Conservation (phyloP, 2,888 invertebrate species). For the Molorchus minor region DNA sequence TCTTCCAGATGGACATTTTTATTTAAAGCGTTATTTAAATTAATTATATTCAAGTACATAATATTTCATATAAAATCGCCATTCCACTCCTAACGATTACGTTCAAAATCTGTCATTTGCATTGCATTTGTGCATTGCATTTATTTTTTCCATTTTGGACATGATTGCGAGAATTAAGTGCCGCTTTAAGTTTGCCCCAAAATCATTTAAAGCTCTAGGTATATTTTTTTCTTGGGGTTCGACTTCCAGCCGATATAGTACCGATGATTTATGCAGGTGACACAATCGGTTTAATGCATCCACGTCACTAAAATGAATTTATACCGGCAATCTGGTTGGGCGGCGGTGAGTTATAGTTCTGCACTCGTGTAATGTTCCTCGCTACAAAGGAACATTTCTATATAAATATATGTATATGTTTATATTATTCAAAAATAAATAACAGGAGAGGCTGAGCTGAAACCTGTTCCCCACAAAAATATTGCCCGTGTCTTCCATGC, state of each 20-base stretch:
- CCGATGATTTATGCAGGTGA: slow-evolving; percentile 48
- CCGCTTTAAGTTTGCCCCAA: too few species aligned
- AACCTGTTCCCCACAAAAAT: slow-evolving; percentile 54
- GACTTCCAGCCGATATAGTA: slow-evolving; percentile 46
- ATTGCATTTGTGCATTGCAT: too few species aligned
- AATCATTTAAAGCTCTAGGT: too few species aligned
- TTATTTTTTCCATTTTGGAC: too few species aligned
- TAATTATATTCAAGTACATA: too few species aligned
- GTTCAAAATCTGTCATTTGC: too few species aligned
- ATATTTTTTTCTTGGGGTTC: neutral
- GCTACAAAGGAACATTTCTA: slow-evolving; percentile 50
- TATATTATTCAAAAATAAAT: slow-evolving; percentile 56
- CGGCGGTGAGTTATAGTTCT: slow-evolving; percentile 47
- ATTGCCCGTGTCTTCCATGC: slow-evolving; percentile 35
- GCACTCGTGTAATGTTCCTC: slow-evolving; percentile 45
- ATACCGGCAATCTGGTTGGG: slow-evolving; percentile 41
- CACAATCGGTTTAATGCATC: slow-evolving; percentile 49
- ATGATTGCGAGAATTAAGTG: too few species aligned
- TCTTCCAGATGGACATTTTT: too few species aligned
- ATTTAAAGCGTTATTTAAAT: too few species aligned
- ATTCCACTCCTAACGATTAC: too few species aligned
- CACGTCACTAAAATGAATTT: slow-evolving; percentile 48
- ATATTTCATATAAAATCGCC: too few species aligned
- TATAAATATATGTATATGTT: slow-evolving; percentile 54
- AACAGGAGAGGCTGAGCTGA: slow-evolving; percentile 48